Percentiles rank a stretch among this genome's conserved stretches.
Evolutionary conservation across 2,797 vertebrate species (phyloP).

Genomic region (Ibycter americanus): DNA sequence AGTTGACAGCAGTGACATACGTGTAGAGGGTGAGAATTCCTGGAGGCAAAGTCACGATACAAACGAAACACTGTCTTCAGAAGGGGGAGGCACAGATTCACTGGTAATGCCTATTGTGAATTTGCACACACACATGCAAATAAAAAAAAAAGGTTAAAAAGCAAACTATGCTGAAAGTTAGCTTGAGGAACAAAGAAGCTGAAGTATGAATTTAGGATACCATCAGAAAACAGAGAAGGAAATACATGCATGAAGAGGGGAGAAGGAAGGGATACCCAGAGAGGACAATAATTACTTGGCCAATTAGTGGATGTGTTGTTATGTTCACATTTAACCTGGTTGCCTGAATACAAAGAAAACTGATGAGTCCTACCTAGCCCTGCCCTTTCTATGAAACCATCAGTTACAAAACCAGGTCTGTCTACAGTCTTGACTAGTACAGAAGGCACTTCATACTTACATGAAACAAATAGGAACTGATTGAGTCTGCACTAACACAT

Average conservation of each 20-base stretch:
- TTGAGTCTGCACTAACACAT: background rate
- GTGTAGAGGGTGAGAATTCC: background rate
- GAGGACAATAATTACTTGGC: background rate
- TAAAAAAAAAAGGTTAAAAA: background rate
- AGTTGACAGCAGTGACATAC: background rate
- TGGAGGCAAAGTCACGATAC: background rate
- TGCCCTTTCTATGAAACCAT: background rate
- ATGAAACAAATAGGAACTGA: background rate
- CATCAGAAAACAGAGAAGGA: background rate
- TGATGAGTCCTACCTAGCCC: background rate
- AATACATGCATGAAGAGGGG: background rate
- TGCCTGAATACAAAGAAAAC: background rate
- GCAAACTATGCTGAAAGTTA: background rate
- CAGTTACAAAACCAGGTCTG: background rate
- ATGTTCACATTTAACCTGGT: background rate
- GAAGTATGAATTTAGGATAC: background rate
- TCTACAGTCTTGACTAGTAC: background rate
- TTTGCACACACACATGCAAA: background rate
- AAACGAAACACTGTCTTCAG: background rate
- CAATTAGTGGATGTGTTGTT: background rate
- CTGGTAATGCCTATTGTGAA: background rate
- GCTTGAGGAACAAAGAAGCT: background rate
- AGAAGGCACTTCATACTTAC: background rate
- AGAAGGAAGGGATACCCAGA: background rate
- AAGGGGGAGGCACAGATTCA: background rate